Percentiles rank a stretch among this genome's conserved stretches.
Evolutionary conservation across 2,888 invertebrate species (phyloP).

Genomic region (Eutolmus rufibarbis): DNA sequence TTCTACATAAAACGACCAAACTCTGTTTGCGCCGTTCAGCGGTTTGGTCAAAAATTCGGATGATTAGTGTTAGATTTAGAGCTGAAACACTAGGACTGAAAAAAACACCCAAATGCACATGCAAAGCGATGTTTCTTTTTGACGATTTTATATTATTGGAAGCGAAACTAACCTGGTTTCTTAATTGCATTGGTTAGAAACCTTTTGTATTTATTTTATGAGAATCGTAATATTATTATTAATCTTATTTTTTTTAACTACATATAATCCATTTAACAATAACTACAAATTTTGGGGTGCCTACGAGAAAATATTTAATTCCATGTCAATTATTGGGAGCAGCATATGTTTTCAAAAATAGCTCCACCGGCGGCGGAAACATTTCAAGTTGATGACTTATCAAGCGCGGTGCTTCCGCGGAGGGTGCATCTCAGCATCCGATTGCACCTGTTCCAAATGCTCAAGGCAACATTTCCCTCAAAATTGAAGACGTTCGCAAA

Average conservation of each 20-base stretch:
- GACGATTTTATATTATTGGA: no score
- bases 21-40: no score
- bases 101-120: no score
- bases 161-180: no score
- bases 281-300: neutral
- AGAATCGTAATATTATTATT: neutral
- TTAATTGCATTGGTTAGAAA: no score
- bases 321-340: neutral
- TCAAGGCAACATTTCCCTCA: neutral
- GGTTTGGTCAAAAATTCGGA: no score
- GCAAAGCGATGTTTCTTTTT: no score
- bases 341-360: neutral
- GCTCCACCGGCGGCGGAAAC: neutral
- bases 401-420: neutral
- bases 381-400: neutral
- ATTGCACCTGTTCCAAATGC: neutral
- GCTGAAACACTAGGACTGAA: no score
- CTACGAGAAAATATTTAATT: neutral
- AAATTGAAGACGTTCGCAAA: neutral
- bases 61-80: no score
- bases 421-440: neutral
- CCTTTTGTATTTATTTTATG: no score
- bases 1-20: no score
- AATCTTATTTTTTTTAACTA: neutral
- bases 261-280: neutral